These are phyloP conservation scores for Drosophila bocki DNA, from an alignment of 1,140 invertebrate genomes.

Conservation along the genomic window DNA sequence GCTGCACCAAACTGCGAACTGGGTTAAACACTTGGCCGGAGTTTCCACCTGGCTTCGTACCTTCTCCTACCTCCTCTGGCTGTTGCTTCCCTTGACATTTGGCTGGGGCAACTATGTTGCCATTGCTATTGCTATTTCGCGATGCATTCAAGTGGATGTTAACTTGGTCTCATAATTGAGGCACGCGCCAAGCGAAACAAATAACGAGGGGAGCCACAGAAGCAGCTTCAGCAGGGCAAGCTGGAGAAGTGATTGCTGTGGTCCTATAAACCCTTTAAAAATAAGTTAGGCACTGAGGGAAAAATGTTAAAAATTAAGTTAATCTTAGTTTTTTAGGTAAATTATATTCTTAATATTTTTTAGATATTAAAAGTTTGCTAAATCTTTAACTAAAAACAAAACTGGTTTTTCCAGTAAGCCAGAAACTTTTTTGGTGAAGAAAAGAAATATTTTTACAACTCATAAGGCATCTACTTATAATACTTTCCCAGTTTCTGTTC, in stretches of 20 bases:
- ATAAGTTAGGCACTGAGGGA: slow-evolving; percentile 14
- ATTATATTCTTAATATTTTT: neutral
- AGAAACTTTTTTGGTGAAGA: fast-evolving
- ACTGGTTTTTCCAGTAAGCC: no score
- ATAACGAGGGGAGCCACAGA: slow-evolving; percentile 32
- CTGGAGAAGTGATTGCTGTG: slow-evolving; percentile 45
- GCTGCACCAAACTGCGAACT: slow-evolving; percentile 60
- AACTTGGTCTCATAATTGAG: slow-evolving; percentile 67
- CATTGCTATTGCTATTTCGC: slow-evolving; percentile 38
- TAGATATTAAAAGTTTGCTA: no score
- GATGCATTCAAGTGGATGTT: slow-evolving; percentile 62
- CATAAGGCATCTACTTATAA: neutral
- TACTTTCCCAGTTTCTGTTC: neutral
- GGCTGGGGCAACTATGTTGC: slow-evolving; percentile 52
- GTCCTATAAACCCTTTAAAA: slow-evolving; percentile 31
- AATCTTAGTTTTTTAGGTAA: no score
- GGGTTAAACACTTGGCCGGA: slow-evolving; percentile 75
- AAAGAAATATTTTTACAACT: no score
- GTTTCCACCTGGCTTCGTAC: slow-evolving; percentile 51
- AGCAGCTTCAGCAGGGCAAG: slow-evolving; percentile 10
- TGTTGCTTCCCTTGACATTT: slow-evolving; percentile 74
- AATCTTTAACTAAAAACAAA: no score
- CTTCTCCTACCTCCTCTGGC: neutral
- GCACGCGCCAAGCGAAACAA: slow-evolving; percentile 68
- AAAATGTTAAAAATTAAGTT: neutral